These are phyloP conservation scores for Hippasteria phrygiana DNA, from an alignment of 53 echinoderm and acorn worm genomes.

Conservation along the genomic window DNA sequence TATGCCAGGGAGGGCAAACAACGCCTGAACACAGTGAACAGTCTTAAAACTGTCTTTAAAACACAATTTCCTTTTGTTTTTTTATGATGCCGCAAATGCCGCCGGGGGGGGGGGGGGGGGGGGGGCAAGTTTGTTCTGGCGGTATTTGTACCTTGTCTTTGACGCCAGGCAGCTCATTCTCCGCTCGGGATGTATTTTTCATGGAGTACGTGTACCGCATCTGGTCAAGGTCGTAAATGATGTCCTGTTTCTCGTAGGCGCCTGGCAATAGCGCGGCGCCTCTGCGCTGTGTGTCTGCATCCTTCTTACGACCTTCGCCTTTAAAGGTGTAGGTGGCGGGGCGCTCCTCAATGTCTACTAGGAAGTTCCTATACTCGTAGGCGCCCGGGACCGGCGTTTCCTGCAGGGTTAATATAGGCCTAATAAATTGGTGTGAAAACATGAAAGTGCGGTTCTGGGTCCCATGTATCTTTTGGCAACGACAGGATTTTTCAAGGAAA, in stretches of 20 bases:
- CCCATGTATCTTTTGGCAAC: too few species aligned
- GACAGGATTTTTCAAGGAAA: too few species aligned
- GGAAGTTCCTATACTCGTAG: slow-evolving; percentile 80
- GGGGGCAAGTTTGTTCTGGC: too few species aligned
- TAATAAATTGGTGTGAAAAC: neutral
- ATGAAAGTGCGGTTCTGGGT: too few species aligned
- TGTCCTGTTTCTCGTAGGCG: slow-evolving; percentile 83
- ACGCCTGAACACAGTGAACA: too few species aligned
- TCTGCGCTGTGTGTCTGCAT: slow-evolving; percentile 73
- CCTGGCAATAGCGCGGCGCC: slow-evolving; percentile 88
- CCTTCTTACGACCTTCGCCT: slow-evolving; percentile 87
- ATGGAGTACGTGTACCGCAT: slow-evolving; percentile 90
- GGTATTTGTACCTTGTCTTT: slow-evolving; percentile 93
- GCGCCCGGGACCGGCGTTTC: slow-evolving; percentile 95
- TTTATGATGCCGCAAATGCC: too few species aligned
- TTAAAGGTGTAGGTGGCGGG: slow-evolving; percentile 95
- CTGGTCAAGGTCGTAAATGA: slow-evolving; percentile 76
- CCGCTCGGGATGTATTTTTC: slow-evolving; percentile 83
- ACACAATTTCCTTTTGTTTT: too few species aligned
- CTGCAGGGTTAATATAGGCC: slow-evolving; percentile 30
- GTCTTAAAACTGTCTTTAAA: too few species aligned
- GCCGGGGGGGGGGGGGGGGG: too few species aligned
- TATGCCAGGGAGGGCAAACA: too few species aligned
- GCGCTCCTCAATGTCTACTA: slow-evolving; percentile 83
- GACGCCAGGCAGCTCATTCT: slow-evolving; percentile 77